phyloP scores from a whole-genome alignment of 2,113 vertebrate species.

The Zonotrichia leucophrys region DNA sequence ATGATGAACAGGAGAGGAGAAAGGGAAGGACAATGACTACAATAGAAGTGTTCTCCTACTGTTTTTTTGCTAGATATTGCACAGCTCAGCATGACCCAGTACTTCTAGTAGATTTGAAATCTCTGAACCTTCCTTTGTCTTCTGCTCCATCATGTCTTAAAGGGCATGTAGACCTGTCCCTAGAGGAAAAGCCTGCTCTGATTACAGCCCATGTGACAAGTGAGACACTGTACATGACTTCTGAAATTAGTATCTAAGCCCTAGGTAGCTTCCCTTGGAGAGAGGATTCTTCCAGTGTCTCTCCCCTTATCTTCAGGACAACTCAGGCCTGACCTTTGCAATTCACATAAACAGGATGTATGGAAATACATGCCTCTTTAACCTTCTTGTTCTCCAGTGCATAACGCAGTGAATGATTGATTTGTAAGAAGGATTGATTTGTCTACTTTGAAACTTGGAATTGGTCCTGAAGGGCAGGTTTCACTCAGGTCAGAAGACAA shows the following conservation, averaged over 20 bases:
- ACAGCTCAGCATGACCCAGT: not conserved
- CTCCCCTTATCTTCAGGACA: not conserved
- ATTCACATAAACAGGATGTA: not conserved
- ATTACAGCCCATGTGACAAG: not conserved
- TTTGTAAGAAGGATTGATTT: not conserved
- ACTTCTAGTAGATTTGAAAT: not conserved
- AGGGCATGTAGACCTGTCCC: not conserved
- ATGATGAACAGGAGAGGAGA: not conserved
- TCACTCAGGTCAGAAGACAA: not conserved
- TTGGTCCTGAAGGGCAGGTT: not conserved
- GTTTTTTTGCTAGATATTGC: rapidly evolving
- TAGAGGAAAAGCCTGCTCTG: not conserved
- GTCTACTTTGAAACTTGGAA: not conserved
- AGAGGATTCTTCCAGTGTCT: not conserved
- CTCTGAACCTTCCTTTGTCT: not conserved
- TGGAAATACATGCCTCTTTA: not conserved
- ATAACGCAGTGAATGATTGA: not conserved
- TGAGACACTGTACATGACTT: not conserved
- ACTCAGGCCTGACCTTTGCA: not conserved
- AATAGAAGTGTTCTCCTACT: not conserved
- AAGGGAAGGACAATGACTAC: not conserved
- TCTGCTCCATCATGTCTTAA: not conserved
- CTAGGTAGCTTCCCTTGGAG: not conserved
- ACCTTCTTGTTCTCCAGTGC: not conserved
- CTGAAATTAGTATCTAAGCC: not conserved